Percentiles rank a stretch among this genome's conserved stretches.
phyloP scores from a whole-genome alignment of 2,797 vertebrate genomes.

The Odontamblyopus lacepedii region DNA sequence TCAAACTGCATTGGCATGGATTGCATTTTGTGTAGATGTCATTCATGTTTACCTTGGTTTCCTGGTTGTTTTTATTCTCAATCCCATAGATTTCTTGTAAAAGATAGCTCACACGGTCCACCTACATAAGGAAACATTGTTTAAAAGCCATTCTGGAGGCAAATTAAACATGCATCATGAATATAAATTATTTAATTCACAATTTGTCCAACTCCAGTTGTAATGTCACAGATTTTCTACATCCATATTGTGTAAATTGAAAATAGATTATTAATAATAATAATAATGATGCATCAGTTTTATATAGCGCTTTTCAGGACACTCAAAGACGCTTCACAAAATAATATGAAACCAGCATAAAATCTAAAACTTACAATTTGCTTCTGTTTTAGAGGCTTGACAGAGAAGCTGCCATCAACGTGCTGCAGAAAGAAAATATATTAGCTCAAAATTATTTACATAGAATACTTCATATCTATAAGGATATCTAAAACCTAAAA shows the following conservation, averaged over 20 bases:
- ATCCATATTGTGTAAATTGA: no score
- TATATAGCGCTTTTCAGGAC: no score
- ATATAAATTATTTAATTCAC: no score
- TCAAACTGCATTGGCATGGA: not conserved
- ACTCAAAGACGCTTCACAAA: not conserved
- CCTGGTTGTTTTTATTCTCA: constrained; percentile 99
- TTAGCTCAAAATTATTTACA: constrained; percentile 9
- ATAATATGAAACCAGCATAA: not conserved
- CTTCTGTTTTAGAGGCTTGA: constrained; percentile 84
- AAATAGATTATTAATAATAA: not conserved
- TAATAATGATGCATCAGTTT: no score
- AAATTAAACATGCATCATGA: not conserved
- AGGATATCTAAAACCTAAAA: no score
- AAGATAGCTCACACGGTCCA: constrained; percentile 97
- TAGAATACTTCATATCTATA: not conserved
- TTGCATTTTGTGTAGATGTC: not conserved
- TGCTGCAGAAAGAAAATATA: constrained; percentile 63
- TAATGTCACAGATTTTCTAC: no score
- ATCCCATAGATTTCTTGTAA: constrained; percentile 99
- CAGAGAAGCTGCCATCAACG: constrained; percentile 83
- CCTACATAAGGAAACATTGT: constrained; percentile 69
- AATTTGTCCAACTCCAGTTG: no score
- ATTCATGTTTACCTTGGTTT: constrained; percentile 87
- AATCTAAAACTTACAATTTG: constrained; percentile 77
- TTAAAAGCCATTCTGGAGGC: not conserved